Evolutionary conservation across 2,113 vertebrate species (phyloP), one percentile per base, ranked within the genome.

Genomic region (Eretmochelys imbricata): DNA sequence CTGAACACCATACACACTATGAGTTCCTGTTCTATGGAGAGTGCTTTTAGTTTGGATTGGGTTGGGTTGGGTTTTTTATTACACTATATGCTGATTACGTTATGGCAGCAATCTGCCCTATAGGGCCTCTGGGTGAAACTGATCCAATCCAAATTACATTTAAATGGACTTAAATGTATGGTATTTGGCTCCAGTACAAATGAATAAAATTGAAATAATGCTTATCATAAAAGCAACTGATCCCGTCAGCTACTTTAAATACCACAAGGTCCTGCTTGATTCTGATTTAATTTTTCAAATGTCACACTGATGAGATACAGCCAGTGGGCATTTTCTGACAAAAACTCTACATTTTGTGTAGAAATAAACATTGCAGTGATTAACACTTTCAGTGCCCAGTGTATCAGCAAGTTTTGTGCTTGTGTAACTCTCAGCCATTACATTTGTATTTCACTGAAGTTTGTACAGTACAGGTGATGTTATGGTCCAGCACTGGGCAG

Each of bases 131-230:
- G 49, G 35, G 35, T 96, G 92, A 94, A 95, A 93, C 20, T 80
- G 87, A 93, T 93, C 80, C 88, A 83, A 82, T 84, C 27, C 62
- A 95, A 96, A 97, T 95, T 88, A 57, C 69, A 81, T 95, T 94
- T 95, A 90, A 93, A 91, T 49, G 48, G 57, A 90, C 84, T 85
- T 11, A 92, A 90, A 93, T 55, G 59, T 85, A 86, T 72, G 88
- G 29, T 72, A 62, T 91, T 89, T 95, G 85, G 88, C 94, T 96
- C 50, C 55, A 54, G 13, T 72, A 48, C 72, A 94, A 96, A 82
- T 54, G 16, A 95, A 90, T 89, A 93, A 91, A 92, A 93, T 55
- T 95, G 78, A 97, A 96, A 95, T 87, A 95, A 80, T 84, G 22
- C 12, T 53, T 88, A 20, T 46, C 59, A 89, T 93, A 93, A 95